A percentile compares a stretch with the other conserved stretches of the same genome.
phyloP scores from a whole-genome alignment of 35 echinoderm and acorn worm genomes.

The Diadema setosum region DNA sequence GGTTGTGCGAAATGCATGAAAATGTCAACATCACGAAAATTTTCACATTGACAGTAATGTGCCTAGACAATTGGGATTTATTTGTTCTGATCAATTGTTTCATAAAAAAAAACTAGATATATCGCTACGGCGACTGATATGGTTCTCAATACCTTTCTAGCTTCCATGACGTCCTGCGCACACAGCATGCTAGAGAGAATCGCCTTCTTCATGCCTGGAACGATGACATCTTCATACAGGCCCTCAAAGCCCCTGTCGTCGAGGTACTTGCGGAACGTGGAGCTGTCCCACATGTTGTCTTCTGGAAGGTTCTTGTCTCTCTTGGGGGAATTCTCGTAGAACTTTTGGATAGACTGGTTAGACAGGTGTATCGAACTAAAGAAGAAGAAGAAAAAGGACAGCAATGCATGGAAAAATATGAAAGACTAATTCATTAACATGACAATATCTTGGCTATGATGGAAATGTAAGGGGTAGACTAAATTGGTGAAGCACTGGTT shows the following conservation, averaged over 20 bases:
- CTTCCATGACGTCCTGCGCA: slow-evolving; percentile 76
- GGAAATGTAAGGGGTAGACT: too few species aligned
- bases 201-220: slow-evolving; percentile 97
- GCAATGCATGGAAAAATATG: too few species aligned
- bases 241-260: slow-evolving; percentile 70
- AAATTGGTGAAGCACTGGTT: too few species aligned
- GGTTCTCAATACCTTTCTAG: slow-evolving; percentile 62
- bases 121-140: not conserved
- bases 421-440: too few species aligned
- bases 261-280: slow-evolving; percentile 71
- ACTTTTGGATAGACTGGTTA: slow-evolving; percentile 96
- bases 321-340: slow-evolving; percentile 51
- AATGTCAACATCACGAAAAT: too few species aligned
- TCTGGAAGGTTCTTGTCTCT: slow-evolving; percentile 71
- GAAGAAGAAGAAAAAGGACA: too few species aligned
- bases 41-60: too few species aligned
- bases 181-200: slow-evolving; percentile 67
- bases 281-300: slow-evolving; percentile 96
- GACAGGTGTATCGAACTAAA: slow-evolving; percentile 85
- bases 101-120: not conserved
- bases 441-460: too few species aligned
- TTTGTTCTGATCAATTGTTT: not conserved
- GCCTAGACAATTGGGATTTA: too few species aligned
- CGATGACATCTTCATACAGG: slow-evolving; percentile 77
- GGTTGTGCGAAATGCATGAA: too few species aligned